phyloP scores from a whole-genome alignment of 2,888 invertebrate species.

The Caenorhabditis becei region DNA sequence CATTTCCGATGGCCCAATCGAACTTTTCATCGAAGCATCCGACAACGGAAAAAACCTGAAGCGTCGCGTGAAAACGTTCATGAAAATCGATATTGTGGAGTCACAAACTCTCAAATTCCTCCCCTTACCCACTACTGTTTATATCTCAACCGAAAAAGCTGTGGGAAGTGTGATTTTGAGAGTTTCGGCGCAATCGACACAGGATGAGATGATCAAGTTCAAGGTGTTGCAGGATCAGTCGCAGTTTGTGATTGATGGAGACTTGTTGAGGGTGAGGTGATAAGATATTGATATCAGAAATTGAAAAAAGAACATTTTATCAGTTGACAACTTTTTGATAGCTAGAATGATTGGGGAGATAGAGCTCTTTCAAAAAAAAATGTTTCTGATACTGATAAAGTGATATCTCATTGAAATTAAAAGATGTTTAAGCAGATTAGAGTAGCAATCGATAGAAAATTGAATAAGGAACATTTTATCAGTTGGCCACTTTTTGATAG shows the following conservation, averaged over 20 bases:
- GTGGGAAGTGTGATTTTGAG: slow-evolving; percentile 74
- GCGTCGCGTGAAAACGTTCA: slow-evolving; percentile 24
- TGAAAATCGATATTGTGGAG: slow-evolving; percentile 62
- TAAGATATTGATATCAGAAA: too few relatives aligned
- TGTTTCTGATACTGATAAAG: too few relatives aligned
- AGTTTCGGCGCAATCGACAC: slow-evolving; percentile 55
- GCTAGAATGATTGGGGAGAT: too few relatives aligned
- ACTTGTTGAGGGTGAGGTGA: slow-evolving; percentile 60
- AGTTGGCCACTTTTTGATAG: neutral
- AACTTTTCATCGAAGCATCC: slow-evolving; percentile 73
- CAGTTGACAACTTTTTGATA: too few relatives aligned
- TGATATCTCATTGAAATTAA: too few relatives aligned
- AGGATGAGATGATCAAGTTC: slow-evolving; percentile 64
- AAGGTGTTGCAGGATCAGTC: slow-evolving; percentile 62
- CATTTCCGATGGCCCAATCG: slow-evolving; percentile 70
- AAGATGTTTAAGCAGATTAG: neutral
- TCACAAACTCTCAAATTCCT: slow-evolving; percentile 71
- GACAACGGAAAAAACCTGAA: slow-evolving; percentile 68
- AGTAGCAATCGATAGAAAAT: neutral
- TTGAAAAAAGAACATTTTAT: too few relatives aligned
- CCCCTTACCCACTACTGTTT: slow-evolving; percentile 78
- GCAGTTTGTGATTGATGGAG: slow-evolving; percentile 70
- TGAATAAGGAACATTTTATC: too few relatives aligned
- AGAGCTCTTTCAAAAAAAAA: too few relatives aligned
- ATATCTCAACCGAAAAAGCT: slow-evolving; percentile 78